Evolutionary conservation across 2,797 vertebrate species (phyloP).

Genomic region (Hylomyscus alleni): DNA sequence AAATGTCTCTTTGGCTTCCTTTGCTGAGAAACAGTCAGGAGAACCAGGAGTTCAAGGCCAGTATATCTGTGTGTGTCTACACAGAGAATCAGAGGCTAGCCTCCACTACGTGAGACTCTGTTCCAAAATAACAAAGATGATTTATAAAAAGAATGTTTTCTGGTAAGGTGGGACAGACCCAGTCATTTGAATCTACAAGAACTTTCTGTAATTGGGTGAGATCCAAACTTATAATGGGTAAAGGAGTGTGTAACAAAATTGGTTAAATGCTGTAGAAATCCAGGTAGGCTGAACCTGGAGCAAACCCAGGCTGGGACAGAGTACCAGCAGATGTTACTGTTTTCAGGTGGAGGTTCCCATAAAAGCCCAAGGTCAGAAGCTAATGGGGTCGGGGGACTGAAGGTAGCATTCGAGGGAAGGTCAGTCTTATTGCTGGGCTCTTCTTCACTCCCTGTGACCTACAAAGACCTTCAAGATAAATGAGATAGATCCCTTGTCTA

Average conservation of each 20-base stretch:
- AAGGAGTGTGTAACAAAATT: neutral
- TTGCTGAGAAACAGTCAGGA: neutral
- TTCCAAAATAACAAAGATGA: neutral
- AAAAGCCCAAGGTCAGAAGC: neutral
- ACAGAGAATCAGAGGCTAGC: neutral
- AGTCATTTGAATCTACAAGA: neutral
- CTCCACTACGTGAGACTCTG: neutral
- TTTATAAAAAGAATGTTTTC: neutral
- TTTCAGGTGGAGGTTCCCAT: neutral
- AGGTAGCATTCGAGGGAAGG: neutral
- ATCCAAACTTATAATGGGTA: neutral
- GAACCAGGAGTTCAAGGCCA: neutral
- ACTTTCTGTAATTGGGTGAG: neutral
- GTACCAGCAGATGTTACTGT: neutral
- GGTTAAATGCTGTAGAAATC: neutral
- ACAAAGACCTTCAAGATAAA: neutral
- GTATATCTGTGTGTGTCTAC: neutral
- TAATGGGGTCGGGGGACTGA: too few species aligned
- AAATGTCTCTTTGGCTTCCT: neutral
- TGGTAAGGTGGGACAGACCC: neutral
- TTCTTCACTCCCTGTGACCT: accelerated
- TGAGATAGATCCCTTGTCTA: neutral
- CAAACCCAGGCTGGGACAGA: neutral
- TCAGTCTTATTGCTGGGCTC: neutral
- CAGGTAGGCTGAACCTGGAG: neutral